Conservation (phyloP, 2,797 vertebrate species). For the Myripristis jacobus region DNA sequence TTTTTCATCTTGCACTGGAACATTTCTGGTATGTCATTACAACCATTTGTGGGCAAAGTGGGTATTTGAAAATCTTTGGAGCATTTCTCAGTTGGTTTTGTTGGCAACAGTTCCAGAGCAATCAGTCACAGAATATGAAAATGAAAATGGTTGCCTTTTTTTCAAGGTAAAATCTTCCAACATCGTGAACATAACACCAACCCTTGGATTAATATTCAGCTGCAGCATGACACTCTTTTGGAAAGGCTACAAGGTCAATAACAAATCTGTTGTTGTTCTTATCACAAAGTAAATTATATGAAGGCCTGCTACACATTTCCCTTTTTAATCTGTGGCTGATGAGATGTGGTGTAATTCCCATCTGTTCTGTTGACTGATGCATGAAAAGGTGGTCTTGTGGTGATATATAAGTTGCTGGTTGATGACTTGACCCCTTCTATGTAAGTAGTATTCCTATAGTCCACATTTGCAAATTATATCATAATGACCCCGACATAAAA, state of each 20-base stretch:
- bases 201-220: background rate
- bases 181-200: background rate
- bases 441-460: background rate
- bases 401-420: no score
- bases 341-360: no score
- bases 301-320: no score
- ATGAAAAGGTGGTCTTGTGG: no score
- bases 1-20: conserved; percentile 3
- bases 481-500: background rate
- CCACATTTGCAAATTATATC: background rate
- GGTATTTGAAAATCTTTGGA: conserved; percentile 16
- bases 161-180: background rate
- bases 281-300: no score
- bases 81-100: conserved; percentile 25
- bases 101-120: conserved; percentile 8
- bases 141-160: background rate
- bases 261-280: no score
- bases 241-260: background rate
- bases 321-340: no score
- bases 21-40: conserved; percentile 12
- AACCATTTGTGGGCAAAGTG: conserved; percentile 9
- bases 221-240: background rate
- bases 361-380: no score
- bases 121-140: background rate
- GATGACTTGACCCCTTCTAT: no score